Base-by-base conservation (phyloP, 1,140 invertebrate species). In the Drosophila repletoides region DNA sequence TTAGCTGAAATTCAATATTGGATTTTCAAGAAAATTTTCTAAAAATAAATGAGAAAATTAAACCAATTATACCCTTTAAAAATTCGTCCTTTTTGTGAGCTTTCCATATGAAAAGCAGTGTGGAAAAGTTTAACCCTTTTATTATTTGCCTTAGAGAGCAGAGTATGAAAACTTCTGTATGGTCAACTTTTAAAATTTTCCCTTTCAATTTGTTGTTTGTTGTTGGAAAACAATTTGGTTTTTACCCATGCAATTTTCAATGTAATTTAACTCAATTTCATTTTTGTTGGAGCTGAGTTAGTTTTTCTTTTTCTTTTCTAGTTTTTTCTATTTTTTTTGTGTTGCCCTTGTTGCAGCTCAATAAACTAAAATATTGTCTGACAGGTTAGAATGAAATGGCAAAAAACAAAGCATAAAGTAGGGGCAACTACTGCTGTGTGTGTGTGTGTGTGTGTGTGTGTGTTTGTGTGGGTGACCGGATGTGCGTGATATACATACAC, bases 191-290 rank as follows among this genome's bases (percentile, higher is more conserved):
- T 34, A n/a, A 34, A 36, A 22, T 40, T 68, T 60, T 19, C 14
- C n/a, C 36, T 45, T 24, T 45, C 31, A 38, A 60, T 59, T 70
- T 74, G 52, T 40, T 52, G 46, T 72, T 80, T 66, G 40, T 56
- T 63, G n/a, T 61, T 76, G 51, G 40, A 10, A 64, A 61, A 58
- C 75, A 79, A 79, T 79, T 79, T 70, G 24, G 15, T 6, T 51
- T 59, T 59, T 49, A 41, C 55, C 63, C 55, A 45, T 52, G 45
- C 79, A 66, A 84, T 83, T 84, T 83, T 84, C 77, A 77, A 84
- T 73, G 79, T 83, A 83, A 83, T 83, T 83, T 77, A 77, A 77
- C 79, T 84, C 60, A 46, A 67, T 61, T 70, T 43, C 60, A 84
- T 65, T 84, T 81, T 58, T 52, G 48, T 52, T 71, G 73, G 49